These are phyloP conservation scores for Hesperophylax magnus DNA, from an alignment of 1,140 invertebrate genomes.

Conservation along the genomic window DNA sequence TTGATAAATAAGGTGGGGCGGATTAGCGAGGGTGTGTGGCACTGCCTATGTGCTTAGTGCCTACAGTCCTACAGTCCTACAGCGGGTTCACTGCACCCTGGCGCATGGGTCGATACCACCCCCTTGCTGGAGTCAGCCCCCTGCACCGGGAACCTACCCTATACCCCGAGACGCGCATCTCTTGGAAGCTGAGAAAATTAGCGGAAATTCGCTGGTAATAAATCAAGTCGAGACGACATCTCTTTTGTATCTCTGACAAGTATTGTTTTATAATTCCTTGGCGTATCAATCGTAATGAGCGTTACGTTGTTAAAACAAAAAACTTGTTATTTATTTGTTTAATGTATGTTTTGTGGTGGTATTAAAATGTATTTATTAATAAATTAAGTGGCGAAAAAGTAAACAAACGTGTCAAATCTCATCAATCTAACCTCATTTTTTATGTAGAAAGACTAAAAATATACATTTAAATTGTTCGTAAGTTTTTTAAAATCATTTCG, in stretches of 20 bases:
- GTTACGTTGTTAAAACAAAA: neutral
- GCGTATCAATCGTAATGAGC: conserved; percentile 10
- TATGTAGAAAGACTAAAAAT: too few species aligned
- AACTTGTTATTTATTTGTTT: neutral
- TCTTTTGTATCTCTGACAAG: conserved; percentile 19
- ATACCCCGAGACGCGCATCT: neutral
- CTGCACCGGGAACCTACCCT: neutral
- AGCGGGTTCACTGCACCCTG: conserved; percentile 48
- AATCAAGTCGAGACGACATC: conserved; percentile 32
- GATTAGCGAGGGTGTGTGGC: conserved; percentile 14
- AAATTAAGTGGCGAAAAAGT: neutral
- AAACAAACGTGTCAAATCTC: too few species aligned
- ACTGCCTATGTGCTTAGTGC: too few species aligned
- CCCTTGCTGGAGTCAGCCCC: neutral
- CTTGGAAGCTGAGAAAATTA: conserved; percentile 37
- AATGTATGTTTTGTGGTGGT: neutral
- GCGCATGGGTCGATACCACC: conserved; percentile 44
- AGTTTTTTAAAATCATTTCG: too few species aligned
- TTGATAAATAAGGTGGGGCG: neutral
- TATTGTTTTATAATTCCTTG: conserved; percentile 29
- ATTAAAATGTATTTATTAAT: neutral
- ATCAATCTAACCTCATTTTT: too few species aligned
- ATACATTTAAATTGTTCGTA: too few species aligned
- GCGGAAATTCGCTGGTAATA: conserved; percentile 15
- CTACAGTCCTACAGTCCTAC: too few species aligned